Conservation (phyloP, 2,113 vertebrate genomes). For the Epinephelus moara region DNA sequence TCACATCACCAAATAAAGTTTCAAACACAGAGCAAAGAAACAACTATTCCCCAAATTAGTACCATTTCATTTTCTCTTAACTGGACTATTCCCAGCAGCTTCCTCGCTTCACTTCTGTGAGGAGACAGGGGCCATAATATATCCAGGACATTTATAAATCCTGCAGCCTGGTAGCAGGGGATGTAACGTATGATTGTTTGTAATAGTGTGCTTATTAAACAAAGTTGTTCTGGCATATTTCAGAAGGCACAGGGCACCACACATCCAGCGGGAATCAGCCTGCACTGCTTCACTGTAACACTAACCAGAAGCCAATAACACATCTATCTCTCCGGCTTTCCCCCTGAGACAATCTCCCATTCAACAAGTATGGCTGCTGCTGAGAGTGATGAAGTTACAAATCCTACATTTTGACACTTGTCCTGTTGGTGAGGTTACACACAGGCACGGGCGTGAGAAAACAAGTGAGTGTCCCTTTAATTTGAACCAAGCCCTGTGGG, state of each 20-base stretch:
- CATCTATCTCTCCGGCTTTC: background rate
- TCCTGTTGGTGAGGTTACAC: background rate
- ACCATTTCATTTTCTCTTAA: background rate
- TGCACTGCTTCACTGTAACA: conserved; percentile 35
- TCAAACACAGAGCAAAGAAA: conserved; percentile 36
- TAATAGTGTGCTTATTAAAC: conserved; percentile 77
- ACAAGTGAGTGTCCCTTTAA: conserved; percentile 84
- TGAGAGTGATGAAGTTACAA: background rate
- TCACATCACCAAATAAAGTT: conserved; percentile 51
- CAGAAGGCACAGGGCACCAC: conserved; percentile 29
- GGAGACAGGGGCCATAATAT: conserved; percentile 77
- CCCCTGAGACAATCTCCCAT: background rate
- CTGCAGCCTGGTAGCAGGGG: conserved; percentile 10
- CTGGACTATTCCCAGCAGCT: background rate
- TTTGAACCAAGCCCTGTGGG: conserved; percentile 69
- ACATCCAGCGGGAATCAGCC: conserved; percentile 26
- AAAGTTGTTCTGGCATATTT: conserved; percentile 73
- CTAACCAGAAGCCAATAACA: conserved; percentile 44
- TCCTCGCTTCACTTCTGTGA: background rate
- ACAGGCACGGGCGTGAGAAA: conserved; percentile 49
- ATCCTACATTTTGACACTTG: conserved; percentile 23
- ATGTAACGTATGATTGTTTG: conserved; percentile 67
- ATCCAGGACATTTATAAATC: conserved; percentile 55
- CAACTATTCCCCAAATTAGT: background rate
- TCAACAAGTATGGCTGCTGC: conserved; percentile 8